Evolutionary conservation across 2,888 invertebrate genomes (phyloP), one percentile per base, ranked within the genome.

Genomic region (Cryptocheilus praepositus): DNA sequence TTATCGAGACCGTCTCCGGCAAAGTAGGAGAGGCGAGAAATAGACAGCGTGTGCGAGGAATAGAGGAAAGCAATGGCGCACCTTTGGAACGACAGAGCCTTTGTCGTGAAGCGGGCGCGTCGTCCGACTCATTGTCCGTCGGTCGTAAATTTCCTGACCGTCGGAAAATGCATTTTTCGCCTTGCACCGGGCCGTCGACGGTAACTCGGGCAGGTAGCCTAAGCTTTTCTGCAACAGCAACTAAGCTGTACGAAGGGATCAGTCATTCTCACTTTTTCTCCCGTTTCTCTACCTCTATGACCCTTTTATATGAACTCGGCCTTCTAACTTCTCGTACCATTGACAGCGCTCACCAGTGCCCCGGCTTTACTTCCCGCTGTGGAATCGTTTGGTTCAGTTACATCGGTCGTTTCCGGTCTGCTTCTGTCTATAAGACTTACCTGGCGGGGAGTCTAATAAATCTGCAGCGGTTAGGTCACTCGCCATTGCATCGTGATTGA

Each of bases 131-230:
- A 86, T 86, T 86, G 85, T 86, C 78, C 82, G 73, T 68, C 71
- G 68, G 65, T 81, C 83, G 85, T 86, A 86, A 86, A 86, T 86
- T 85, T 81, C 77, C 79, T 79, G 75, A 79, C 81, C 83, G 81
- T 81, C 83, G 84, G 83, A 83, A 86, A 85, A 85, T 83, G 81
- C 81, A 83, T 84, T 85, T 86, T 84, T 85, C 85, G 73, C 74
- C 63, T 70, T 64, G 72, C 82, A 81, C 76, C 77, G 70, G 77
- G 77, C 73, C 53, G 3, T 36, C 44, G 55, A 45, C 19, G 57
- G 19, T 59, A 57, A 59, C 43, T 43, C 21, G 61, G 55, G 64
- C 79, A 79, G 74, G 77, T 79, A 77, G 73, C 66, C 61, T 61
- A 28, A 63, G 65, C 60, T 56, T 69, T 62, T 18, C 57, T 18